Base-by-base conservation (phyloP, 53 echinoderm and acorn worm species). In the Hippasteria phrygiana region DNA sequence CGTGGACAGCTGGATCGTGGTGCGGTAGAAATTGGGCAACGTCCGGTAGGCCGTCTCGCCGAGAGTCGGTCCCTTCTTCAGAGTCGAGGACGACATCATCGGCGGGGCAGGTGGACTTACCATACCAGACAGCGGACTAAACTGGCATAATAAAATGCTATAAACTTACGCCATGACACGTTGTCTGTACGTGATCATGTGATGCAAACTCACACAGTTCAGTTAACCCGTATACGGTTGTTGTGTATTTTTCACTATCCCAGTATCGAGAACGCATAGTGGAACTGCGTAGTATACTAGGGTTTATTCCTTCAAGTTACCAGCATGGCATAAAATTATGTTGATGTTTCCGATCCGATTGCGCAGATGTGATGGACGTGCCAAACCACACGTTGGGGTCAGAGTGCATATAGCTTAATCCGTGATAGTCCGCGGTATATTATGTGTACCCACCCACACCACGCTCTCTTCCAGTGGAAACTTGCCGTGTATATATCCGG, bases 1-100 rank as follows among this genome's bases (percentile, higher is more conserved):
- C 85, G 85, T 85, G 71, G 85, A 85, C 14, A 85, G 85, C 50
- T 85, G 69, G 71, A 85, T 85, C 18, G 85, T 71, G 37, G 85
- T 85, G 2, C 85, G 48, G 85, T 85, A 85, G 50, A 85, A 85
- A 71, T 70, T 67, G 53, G 85, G 85, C 71, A 85, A 27, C 67
- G 66, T 69, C 69, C 85, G 69, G 71, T 70, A 85, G 2, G 71
- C 32, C 3, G 70, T 70, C 85, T 85, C 70, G 36, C 85, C 85
- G 16, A 85, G 71, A 5, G 85, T 71, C 85, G 50, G 71, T 48
- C 45, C 38, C 18, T 70, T 22, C 22, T 36, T 48, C 34, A 14
- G 40, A 73, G 41, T 18, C 73, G 73, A 1, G 1, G 73, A 22
- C 26, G 73, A 73, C 18, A 43, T 5, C 69, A 67, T 67, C 34